phyloP scores from a whole-genome alignment of 2,113 vertebrate species.

The Syngnathus scovelli region DNA sequence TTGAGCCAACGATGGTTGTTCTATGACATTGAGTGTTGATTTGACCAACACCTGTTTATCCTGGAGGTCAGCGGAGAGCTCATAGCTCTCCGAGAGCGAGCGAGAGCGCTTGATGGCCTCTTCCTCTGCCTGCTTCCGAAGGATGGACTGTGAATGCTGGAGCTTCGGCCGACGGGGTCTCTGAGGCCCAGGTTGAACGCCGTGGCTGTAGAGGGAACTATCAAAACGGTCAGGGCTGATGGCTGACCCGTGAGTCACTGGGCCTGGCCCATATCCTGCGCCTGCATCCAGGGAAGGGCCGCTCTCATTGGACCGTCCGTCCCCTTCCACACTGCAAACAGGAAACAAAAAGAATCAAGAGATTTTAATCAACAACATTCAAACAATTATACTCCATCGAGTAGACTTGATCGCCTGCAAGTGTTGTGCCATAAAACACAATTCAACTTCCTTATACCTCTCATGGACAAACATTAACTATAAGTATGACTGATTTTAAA shows the following conservation, averaged over 20 bases:
- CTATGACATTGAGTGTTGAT: slow-evolving; percentile 3
- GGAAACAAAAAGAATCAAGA: slow-evolving; percentile 6
- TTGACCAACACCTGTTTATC: slow-evolving; percentile 87
- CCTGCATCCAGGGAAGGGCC: slow-evolving; percentile 83
- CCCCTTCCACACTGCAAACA: slow-evolving; percentile 86
- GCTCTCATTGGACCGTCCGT: slow-evolving; percentile 82
- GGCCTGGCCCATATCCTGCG: slow-evolving; percentile 78
- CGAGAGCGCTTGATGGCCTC: slow-evolving; percentile 95
- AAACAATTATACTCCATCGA: not conserved
- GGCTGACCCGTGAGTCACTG: slow-evolving; percentile 81
- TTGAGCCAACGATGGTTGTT: slow-evolving; percentile 2
- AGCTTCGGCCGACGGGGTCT: slow-evolving; percentile 86
- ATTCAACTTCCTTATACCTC: not conserved
- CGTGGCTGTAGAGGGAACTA: slow-evolving; percentile 75
- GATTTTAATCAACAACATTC: not conserved
- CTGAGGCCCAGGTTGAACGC: slow-evolving; percentile 79
- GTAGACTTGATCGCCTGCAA: not conserved
- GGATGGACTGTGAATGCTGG: slow-evolving; percentile 92
- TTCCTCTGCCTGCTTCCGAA: slow-evolving; percentile 95
- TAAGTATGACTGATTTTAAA: not conserved
- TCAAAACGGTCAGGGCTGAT: slow-evolving; percentile 89
- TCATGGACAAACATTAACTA: not conserved
- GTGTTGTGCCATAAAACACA: not conserved
- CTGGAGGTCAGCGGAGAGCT: slow-evolving; percentile 96
- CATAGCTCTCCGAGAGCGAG: slow-evolving; percentile 97